phyloP scores from a whole-genome alignment of 2,113 vertebrate genomes.

The Callipepla squamata region DNA sequence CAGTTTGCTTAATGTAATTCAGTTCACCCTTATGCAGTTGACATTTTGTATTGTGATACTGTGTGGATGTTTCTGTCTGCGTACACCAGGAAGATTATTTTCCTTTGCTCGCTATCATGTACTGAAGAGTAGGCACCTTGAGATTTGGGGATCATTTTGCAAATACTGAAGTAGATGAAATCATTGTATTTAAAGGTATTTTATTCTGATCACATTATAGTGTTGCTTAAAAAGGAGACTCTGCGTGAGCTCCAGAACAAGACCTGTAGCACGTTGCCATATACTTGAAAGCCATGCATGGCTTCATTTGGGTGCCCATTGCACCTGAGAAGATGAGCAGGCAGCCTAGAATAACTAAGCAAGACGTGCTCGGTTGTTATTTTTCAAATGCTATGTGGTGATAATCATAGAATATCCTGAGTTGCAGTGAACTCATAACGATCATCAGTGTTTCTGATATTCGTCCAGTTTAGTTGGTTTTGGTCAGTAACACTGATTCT shows the following conservation, averaged over 20 bases:
- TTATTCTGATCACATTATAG: background rate
- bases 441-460: background rate
- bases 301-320: background rate
- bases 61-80: background rate
- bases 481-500: background rate
- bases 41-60: background rate
- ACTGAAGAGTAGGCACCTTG: background rate
- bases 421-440: too few relatives aligned
- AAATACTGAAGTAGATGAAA: background rate
- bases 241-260: accelerated
- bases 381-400: background rate
- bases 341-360: background rate
- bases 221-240: background rate
- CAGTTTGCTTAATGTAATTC: background rate
- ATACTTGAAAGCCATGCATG: background rate
- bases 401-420: background rate
- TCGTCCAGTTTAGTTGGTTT: background rate
- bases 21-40: background rate
- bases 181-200: background rate
- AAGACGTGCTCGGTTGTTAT: background rate
- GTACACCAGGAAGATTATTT: background rate
- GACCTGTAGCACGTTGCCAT: background rate
- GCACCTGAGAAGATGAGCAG: background rate
- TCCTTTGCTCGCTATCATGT: background rate
- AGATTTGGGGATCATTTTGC: background rate